Evolutionary conservation across 1,140 invertebrate species (phyloP), one percentile per base, ranked within the genome.

Genomic region (Procambarus virginalis): DNA sequence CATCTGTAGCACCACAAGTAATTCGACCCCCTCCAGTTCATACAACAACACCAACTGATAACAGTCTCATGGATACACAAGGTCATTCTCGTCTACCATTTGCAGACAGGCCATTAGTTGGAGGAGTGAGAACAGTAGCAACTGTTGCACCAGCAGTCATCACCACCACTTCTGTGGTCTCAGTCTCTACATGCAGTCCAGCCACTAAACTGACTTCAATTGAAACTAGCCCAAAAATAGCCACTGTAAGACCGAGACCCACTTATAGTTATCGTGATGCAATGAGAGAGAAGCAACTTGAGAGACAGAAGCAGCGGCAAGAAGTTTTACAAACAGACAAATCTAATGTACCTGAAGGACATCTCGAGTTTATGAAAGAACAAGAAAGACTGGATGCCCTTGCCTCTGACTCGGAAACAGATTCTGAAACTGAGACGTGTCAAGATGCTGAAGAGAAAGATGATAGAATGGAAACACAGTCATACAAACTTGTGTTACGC

Each of bases 231-330:
- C 86, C 90, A 8, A 88, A 87, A 76, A 76, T 91, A 55, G 90
- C 90, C 49, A 85, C 90, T 48, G 86, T 91, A 60, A 82, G 90
- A 45, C 93, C 93, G 2, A 85, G 91, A 64, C 93, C 93, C 48
- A 93, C 92, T 4, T 93, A 93, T 87, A 93, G 93, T 68, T 93
- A 93, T 76, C 86, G 92, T 10, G 91, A 92, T 83, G 93, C 93
- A 2, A 93, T 93, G 93, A 91, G 77, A 87, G 87, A 88, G 2
- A 86, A 90, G 79, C 90, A 89, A 64, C 14, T 68, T n/a, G 86
- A 92, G 48, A 73, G 48, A 55, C 79, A 88, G 64, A 88, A 88
- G 75, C 34, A 78, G 45, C 60, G 85, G 34, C 85, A 83, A 75
- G 91, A 92, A 60, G 75, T 81, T 1, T 22, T 91, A 20, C 81